Percentiles rank a stretch among this genome's conserved stretches.
phyloP scores from a whole-genome alignment of 2,888 invertebrate genomes.

The Phalera bucephala region DNA sequence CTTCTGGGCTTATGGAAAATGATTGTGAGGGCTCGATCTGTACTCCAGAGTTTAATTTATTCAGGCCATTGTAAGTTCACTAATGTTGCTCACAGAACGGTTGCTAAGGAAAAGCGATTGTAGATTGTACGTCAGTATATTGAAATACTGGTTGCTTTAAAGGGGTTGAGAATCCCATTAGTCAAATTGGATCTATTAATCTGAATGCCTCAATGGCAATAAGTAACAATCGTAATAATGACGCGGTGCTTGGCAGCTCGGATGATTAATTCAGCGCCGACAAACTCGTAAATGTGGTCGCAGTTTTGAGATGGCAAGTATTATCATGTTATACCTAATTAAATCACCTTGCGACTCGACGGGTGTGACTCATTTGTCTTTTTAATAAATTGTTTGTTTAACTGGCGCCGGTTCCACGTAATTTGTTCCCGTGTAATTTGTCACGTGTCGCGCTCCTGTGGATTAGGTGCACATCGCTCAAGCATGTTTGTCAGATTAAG shows the following conservation, averaged over 20 bases:
- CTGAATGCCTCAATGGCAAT: no score
- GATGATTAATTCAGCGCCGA: not conserved
- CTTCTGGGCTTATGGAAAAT: not conserved
- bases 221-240: no score
- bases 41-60: not conserved
- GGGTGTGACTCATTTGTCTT: constrained; percentile 56
- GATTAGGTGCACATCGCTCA: constrained; percentile 62
- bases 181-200: no score
- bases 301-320: constrained; percentile 28
- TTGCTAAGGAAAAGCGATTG: no score
- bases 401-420: constrained; percentile 55
- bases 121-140: no score
- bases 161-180: no score
- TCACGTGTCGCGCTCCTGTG: constrained; percentile 57
- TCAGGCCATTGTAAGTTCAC: not conserved
- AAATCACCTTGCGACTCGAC: constrained; percentile 50
- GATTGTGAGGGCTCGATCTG: not conserved
- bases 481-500: constrained; percentile 51
- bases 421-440: constrained; percentile 69
- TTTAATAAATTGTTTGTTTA: constrained; percentile 75
- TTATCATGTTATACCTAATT: constrained; percentile 51
- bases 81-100: not conserved
- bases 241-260: no score
- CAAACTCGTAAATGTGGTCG: not conserved
- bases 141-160: no score